Percentiles rank a stretch among this genome's conserved stretches.
These are phyloP conservation scores for Polydrusus pterygomalis DNA, from an alignment of 2,888 invertebrate genomes.

Conservation along the genomic window DNA sequence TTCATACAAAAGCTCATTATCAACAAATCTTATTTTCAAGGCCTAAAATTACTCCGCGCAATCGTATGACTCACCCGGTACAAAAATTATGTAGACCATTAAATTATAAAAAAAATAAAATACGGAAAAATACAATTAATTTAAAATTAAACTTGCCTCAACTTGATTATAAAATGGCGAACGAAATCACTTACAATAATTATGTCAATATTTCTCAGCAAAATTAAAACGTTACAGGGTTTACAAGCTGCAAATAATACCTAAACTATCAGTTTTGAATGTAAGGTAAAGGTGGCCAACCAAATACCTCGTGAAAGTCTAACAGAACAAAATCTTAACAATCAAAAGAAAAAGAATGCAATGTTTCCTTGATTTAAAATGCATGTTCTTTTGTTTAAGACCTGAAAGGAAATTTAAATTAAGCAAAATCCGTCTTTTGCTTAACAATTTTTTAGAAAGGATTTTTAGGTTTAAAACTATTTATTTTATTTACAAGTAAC, in stretches of 20 bases:
- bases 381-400: slow-evolving; percentile 61
- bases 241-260: background rate
- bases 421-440: slow-evolving; percentile 26
- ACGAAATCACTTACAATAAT: background rate
- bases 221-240: too few relatives aligned
- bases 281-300: slow-evolving; percentile 39
- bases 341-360: slow-evolving; percentile 55
- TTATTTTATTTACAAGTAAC: background rate
- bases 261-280: slow-evolving; percentile 28
- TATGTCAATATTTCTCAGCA: too few relatives aligned
- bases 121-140: too few relatives aligned
- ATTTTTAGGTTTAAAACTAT: slow-evolving; percentile 4
- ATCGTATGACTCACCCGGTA: too few relatives aligned
- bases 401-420: slow-evolving; percentile 59
- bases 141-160: background rate
- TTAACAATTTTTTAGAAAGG: slow-evolving; percentile 41
- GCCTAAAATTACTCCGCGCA: too few relatives aligned
- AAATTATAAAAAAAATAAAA: too few relatives aligned
- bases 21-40: too few relatives aligned
- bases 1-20: too few relatives aligned
- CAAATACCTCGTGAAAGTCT: slow-evolving; percentile 55
- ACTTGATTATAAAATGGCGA: background rate
- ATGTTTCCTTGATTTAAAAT: slow-evolving; percentile 52
- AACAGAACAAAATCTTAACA: slow-evolving; percentile 47
- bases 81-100: too few relatives aligned